Conservation (phyloP, 2,888 invertebrate genomes). For the Brachynemurus nebulosus region DNA sequence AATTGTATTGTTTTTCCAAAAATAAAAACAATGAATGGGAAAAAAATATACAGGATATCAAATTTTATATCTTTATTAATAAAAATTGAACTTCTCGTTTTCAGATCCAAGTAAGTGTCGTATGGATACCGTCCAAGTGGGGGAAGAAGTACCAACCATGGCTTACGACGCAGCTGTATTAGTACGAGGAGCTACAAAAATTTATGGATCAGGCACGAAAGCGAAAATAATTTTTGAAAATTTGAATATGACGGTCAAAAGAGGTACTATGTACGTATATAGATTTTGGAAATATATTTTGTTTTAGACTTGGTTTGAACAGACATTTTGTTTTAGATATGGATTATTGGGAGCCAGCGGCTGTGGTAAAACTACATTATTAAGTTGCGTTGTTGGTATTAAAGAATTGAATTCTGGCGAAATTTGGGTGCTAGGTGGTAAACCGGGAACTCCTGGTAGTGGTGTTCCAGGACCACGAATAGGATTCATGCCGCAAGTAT, state of each 20-base stretch:
- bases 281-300: background rate
- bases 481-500: conserved; percentile 82
- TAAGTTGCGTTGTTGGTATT: conserved; percentile 73
- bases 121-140: conserved; percentile 3
- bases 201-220: conserved; percentile 41
- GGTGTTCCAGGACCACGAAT: conserved; percentile 57
- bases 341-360: conserved; percentile 82
- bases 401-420: conserved; percentile 57
- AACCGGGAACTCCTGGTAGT: conserved; percentile 45
- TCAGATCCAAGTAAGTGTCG: too few relatives aligned
- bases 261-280: conserved; percentile 60
- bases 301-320: background rate
- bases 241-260: conserved; percentile 58
- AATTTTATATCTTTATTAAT: too few relatives aligned
- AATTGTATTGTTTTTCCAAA: too few relatives aligned
- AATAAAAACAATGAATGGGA: too few relatives aligned
- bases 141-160: conserved; percentile 1
- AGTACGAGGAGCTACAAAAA: conserved; percentile 52
- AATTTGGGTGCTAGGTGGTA: conserved; percentile 59
- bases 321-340: conserved; percentile 44
- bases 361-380: conserved; percentile 79
- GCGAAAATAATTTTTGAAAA: conserved; percentile 48
- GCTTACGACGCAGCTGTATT: conserved; percentile 40
- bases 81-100: too few relatives aligned
- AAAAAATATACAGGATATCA: too few relatives aligned